phyloP scores from a whole-genome alignment of 2,113 vertebrate species.

The Lichenostomus cassidix region DNA sequence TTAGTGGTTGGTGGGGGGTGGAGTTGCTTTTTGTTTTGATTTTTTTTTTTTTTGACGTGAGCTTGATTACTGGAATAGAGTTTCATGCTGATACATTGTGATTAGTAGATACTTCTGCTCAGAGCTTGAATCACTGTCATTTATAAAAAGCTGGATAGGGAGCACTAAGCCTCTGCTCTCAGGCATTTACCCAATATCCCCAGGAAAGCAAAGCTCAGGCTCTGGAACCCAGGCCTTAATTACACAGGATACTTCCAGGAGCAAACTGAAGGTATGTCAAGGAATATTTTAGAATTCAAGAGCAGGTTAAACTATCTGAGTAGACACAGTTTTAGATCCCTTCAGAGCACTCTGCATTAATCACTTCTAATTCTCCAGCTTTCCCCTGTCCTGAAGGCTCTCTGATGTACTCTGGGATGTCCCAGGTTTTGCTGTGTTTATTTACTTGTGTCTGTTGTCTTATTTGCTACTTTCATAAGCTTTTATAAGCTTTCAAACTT shows the following conservation, averaged over 20 bases:
- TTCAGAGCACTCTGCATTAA: neutral
- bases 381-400: neutral
- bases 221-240: neutral
- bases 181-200: neutral
- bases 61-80: neutral
- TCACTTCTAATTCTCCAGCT: neutral
- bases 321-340: neutral
- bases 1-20: neutral
- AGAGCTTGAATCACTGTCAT: neutral
- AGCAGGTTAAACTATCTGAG: neutral
- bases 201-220: neutral
- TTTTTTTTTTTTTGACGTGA: rapidly evolving
- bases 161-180: neutral
- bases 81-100: neutral
- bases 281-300: conserved; percentile 32
- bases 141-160: neutral
- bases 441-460: neutral
- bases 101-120: neutral
- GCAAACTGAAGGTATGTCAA: conserved; percentile 15
- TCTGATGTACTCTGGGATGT: neutral
- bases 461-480: neutral
- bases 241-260: neutral
- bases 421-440: neutral
- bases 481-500: neutral
- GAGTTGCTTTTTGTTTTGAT: neutral